phyloP scores from a whole-genome alignment of 2,797 vertebrate genomes.

The Eospalax fontanierii region DNA sequence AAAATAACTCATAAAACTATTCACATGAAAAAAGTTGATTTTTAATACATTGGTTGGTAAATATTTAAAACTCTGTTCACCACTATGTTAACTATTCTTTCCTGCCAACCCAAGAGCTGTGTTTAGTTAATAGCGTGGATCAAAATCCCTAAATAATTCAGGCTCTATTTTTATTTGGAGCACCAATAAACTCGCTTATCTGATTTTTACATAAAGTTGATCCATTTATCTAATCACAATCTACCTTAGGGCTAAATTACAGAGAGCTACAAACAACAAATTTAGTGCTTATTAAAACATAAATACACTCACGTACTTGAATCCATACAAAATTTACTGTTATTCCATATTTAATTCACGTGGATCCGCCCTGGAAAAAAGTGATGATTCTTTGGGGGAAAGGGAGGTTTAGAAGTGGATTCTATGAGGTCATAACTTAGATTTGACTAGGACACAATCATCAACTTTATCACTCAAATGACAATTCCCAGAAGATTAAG shows the following conservation, averaged over 20 bases:
- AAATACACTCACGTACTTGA: background rate
- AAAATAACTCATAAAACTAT: background rate
- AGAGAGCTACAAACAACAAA: background rate
- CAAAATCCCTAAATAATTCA: conserved; percentile 58
- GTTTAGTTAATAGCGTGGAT: background rate
- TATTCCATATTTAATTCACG: background rate
- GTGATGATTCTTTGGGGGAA: background rate
- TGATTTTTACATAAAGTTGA: conserved; percentile 33
- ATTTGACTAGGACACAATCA: background rate
- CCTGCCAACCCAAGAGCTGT: background rate
- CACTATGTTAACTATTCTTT: conserved; percentile 9
- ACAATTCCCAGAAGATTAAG: background rate
- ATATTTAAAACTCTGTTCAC: background rate
- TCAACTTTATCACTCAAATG: background rate
- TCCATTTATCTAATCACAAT: conserved; percentile 25
- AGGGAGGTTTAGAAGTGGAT: background rate
- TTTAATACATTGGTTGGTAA: background rate
- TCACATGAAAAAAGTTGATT: background rate
- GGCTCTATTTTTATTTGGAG: background rate
- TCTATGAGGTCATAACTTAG: background rate
- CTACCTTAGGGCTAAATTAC: background rate
- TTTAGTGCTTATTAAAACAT: conserved; percentile 32
- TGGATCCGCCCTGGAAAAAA: background rate
- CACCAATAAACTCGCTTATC: background rate
- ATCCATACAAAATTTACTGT: background rate